These are phyloP conservation scores for Pristionchus maxplancki DNA, from an alignment of 2,888 invertebrate genomes.

Conservation along the genomic window DNA sequence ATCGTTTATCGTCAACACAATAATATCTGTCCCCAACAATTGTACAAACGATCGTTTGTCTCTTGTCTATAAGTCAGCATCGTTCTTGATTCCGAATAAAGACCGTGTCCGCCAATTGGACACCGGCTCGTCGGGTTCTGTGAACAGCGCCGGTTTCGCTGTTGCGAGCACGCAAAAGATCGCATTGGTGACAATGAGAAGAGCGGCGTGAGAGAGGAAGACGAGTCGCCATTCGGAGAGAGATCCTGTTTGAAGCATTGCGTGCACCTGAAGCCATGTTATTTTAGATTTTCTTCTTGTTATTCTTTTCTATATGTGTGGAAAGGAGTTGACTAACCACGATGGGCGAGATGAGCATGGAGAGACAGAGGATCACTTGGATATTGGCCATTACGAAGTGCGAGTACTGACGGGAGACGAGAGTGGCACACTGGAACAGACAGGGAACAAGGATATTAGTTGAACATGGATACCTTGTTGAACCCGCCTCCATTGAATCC, in stretches of 20 bases:
- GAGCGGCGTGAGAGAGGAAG: constrained; percentile 71
- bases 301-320: not conserved
- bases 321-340: constrained; percentile 63
- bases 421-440: constrained; percentile 67
- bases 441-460: too few species aligned
- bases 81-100: not conserved
- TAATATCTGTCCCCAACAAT: too few species aligned
- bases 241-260: constrained; percentile 60
- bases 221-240: constrained; percentile 72
- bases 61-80: too few species aligned
- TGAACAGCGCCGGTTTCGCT: constrained; percentile 74
- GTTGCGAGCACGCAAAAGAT: constrained; percentile 74
- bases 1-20: too few species aligned
- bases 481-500: constrained; percentile 76
- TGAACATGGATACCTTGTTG: constrained; percentile 74
- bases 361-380: constrained; percentile 73
- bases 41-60: too few species aligned
- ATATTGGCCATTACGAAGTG: constrained; percentile 76
- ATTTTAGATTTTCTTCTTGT: too few species aligned
- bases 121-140: constrained; percentile 54
- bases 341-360: constrained; percentile 74
- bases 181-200: constrained; percentile 69
- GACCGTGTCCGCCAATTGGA: not conserved
- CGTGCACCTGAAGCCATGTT: constrained; percentile 60
- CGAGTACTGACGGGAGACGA: constrained; percentile 74